Percentiles rank a stretch among this genome's conserved stretches.
phyloP scores from a whole-genome alignment of 2,113 vertebrate genomes.

The Porphyrio hochstetteri region DNA sequence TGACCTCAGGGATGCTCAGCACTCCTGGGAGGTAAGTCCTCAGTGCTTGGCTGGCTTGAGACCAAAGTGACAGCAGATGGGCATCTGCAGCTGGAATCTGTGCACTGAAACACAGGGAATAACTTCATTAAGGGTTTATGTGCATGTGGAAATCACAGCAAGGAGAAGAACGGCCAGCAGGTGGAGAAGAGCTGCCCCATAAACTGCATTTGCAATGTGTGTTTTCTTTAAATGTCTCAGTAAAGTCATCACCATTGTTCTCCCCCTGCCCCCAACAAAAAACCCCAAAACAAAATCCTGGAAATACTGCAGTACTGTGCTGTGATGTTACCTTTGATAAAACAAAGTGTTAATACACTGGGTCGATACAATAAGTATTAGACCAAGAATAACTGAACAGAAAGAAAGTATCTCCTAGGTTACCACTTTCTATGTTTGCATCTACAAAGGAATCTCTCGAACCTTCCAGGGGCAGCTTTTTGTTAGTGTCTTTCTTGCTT shows the following conservation, averaged over 20 bases:
- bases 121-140: not conserved
- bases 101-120: not conserved
- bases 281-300: not conserved
- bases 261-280: not conserved
- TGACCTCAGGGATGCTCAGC: not conserved
- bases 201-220: not conserved
- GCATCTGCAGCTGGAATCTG: not conserved
- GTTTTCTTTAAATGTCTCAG: not conserved
- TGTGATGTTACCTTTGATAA: not conserved
- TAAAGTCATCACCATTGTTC: not conserved
- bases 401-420: conserved; percentile 48
- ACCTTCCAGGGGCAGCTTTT: conserved; percentile 23
- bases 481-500: conserved; percentile 28
- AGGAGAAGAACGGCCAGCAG: not conserved
- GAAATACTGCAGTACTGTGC: not conserved
- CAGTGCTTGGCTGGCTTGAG: not conserved
- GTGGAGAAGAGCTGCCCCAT: not conserved
- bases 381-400: not conserved
- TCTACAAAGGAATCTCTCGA: conserved; percentile 30
- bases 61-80: not conserved
- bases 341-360: not conserved
- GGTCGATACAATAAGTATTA: not conserved
- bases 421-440: not conserved
- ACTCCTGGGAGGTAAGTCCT: not conserved
- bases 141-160: fast-evolving